phyloP scores from a whole-genome alignment of 2,113 vertebrate genomes.

The Oxyura jamaicensis region DNA sequence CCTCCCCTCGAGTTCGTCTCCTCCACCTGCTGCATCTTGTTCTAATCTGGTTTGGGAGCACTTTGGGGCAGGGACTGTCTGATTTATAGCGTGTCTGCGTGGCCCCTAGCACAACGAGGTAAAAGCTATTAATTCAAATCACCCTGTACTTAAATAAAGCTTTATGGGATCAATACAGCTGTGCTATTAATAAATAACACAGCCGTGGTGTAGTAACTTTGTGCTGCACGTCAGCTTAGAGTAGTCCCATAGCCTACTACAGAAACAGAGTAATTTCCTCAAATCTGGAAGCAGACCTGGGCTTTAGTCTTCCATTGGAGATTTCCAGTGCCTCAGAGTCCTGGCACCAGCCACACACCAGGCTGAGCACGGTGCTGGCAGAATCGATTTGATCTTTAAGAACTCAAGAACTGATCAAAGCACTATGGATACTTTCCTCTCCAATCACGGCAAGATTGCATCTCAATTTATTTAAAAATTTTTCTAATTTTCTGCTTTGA shows the following conservation, averaged over 20 bases:
- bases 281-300: not conserved
- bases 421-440: not conserved
- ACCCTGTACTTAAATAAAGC: slow-evolving; percentile 33
- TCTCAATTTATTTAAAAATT: not conserved
- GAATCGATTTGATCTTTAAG: not conserved
- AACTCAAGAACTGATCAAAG: not conserved
- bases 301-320: not conserved
- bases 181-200: slow-evolving; percentile 23
- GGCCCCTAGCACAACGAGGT: slow-evolving; percentile 32
- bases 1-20: slow-evolving; percentile 52
- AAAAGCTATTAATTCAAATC: slow-evolving; percentile 56
- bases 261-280: not conserved
- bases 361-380: not conserved
- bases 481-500: not conserved
- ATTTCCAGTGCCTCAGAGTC: not conserved
- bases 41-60: slow-evolving; percentile 58
- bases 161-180: slow-evolving; percentile 56
- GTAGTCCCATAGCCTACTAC: not conserved
- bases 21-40: slow-evolving; percentile 69
- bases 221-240: not conserved
- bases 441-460: not conserved
- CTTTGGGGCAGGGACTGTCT: slow-evolving; percentile 62
- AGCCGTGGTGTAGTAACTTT: not conserved
- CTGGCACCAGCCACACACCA: not conserved
- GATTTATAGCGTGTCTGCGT: slow-evolving; percentile 58